Conservation (phyloP, 2,888 invertebrate species). For the Ophion ventricosus region DNA sequence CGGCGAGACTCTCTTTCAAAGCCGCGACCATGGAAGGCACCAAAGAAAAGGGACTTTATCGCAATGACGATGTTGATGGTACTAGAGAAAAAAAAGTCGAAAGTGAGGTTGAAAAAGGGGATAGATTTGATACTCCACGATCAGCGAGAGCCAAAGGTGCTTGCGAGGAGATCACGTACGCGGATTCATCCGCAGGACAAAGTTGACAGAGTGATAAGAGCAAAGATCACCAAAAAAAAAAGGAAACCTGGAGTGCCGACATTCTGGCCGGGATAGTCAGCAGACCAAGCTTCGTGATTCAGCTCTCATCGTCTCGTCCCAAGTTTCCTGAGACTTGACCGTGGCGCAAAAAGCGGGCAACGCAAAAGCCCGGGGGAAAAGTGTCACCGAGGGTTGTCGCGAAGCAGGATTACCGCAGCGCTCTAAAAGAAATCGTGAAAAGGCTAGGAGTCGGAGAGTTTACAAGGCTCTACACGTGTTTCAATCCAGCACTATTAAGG, state of each 20-base stretch:
- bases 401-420: constrained; percentile 5
- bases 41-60: constrained; percentile 1
- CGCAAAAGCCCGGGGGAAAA: neutral
- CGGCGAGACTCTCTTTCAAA: constrained; percentile 47
- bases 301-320: too few relatives aligned
- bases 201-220: neutral
- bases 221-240: neutral
- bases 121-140: neutral
- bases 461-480: too few relatives aligned
- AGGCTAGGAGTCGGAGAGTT: too few relatives aligned
- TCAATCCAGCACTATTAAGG: too few relatives aligned
- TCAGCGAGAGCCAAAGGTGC: neutral
- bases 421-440: too few relatives aligned
- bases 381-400: constrained; percentile 13
- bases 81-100: constrained; percentile 13
- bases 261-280: neutral
- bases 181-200: neutral
- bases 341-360: neutral
- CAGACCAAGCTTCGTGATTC: too few relatives aligned
- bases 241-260: constrained; percentile 4
- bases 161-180: neutral
- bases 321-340: neutral
- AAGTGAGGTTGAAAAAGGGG: neutral
- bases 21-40: constrained; percentile 33
- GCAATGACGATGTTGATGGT: neutral